Evolutionary conservation across 2,888 invertebrate genomes (phyloP), one percentile per base, ranked within the genome.

Genomic region (Drosophila tripunctata): DNA sequence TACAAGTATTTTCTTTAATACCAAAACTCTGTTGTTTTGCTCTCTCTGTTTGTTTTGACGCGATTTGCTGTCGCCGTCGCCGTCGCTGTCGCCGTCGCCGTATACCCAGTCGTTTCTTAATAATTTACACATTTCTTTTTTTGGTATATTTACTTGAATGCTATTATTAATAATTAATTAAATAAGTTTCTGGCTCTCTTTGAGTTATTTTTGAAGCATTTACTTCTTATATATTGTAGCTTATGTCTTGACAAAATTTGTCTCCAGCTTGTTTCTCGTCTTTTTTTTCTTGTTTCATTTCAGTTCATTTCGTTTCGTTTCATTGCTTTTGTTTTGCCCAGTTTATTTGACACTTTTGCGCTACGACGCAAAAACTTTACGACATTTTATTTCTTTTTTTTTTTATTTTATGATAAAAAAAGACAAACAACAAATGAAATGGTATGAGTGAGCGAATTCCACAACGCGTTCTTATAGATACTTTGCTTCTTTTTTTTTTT

Each of bases 311-410:
- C 35, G 30, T 50, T 51, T 61, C 44, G 36, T 44, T 44, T 43
- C 22, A 47, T 48, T 60, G 57, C 58, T 66, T 50, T 54, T 55
- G 41, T 10, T 31, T 10, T 31, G n/a, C 30, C 33, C 19, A 48
- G 54, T 51, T 58, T 41, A 41, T 68, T 64, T 56, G 45, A 50
- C 80, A 60, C 47, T 72, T 74, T 78, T 52, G 40, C 21, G 61
- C 71, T 81, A 70, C 88, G 84, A 87, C 84, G 84, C 88, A 88
- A 84, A 87, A 88, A 78, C 76, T 88, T 87, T 87, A 87, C 79
- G 82, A 87, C 70, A 78, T 35, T 75, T 67, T 75, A 64, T 66
- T 66, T 62, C 56, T 62, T 43, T 58, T 48, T 55, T 52, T 7
- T 31, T 55, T 47, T 30, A 17, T 30, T 56, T 50, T 54, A 56